Evolutionary conservation across 2,888 invertebrate species (phyloP), one percentile per base, ranked within the genome.

Genomic region (Lasioglossum morio): DNA sequence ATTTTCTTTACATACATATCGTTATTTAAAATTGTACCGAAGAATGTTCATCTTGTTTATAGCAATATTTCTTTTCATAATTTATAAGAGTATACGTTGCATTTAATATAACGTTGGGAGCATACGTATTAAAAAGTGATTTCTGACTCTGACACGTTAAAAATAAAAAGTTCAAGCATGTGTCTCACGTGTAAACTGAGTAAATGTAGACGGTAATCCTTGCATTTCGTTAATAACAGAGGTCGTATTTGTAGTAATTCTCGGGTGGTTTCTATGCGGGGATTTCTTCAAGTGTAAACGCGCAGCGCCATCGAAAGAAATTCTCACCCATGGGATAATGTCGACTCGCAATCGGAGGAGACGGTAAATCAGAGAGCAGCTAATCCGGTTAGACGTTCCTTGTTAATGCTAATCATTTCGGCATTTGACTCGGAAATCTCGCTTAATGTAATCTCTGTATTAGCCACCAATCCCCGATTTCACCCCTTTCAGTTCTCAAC

Each of bases 361-460:
- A 72, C n/a, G 85, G 69, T 83, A 81, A 87, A 90, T 88, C 86
- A 83, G 53, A 30, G 79, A 70, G 77, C 75, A 85, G 85, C 84
- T 89, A 86, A 82, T 82, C 81, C 79, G 63, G 84, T 81, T 78
- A 77, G 80, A 70, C 78, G 53, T 81, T 70, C 78, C 83, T 60
- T 74, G 80, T 85, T 88, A 87, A 88, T 85, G 88, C 85, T 87
- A 88, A 89, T 89, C 89, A 90, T 88, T 90, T 89, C 84, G 87
- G 78, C 81, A 83, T 91, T 89, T 80, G 84, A 87, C 79, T 78
- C 75, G 85, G 83, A 81, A 92, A 92, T 92, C 89, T 91, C 88
- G 82, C 89, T 92, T 91, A 91, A 92, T 92, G 88, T 91, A 91
- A 91, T 92, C 92, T 89, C 89, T 89, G 91, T 91, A 85, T 83